phyloP scores from a whole-genome alignment of 2,888 invertebrate genomes.

The Phaedon cochleariae region DNA sequence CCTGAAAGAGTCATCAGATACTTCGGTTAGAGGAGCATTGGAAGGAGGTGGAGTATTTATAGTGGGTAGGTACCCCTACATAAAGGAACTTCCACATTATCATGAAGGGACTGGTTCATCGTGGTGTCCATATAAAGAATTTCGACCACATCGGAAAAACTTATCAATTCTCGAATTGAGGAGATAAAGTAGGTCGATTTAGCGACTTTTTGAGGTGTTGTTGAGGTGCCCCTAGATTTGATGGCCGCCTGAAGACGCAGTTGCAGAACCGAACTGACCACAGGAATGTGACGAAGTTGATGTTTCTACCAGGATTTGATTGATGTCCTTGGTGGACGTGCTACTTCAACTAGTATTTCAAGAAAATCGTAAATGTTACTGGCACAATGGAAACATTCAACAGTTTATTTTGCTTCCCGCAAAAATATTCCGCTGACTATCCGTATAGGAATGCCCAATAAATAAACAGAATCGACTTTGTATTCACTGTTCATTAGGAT shows the following conservation, averaged over 20 bases:
- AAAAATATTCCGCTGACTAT: not conserved
- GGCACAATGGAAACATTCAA: not conserved
- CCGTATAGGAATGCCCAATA: not conserved
- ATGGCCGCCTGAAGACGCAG: conserved; percentile 4
- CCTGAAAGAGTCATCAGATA: too few species aligned
- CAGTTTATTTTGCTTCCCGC: not conserved
- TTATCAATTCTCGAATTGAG: too few species aligned
- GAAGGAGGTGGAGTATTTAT: too few species aligned
- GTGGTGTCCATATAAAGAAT: too few species aligned
- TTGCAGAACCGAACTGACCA: conserved; percentile 8
- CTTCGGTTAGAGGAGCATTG: too few species aligned
- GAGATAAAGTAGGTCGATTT: not conserved
- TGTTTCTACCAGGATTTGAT: conserved; percentile 1
- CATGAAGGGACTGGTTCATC: too few species aligned
- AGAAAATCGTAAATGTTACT: not conserved
- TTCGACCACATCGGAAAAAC: too few species aligned
- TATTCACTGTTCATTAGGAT: too few species aligned
- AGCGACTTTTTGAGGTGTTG: not conserved
- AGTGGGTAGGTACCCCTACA: too few species aligned
- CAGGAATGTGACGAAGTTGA: conserved; percentile 6
- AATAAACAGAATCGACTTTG: too few species aligned
- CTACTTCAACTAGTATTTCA: not conserved
- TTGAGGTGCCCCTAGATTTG: not conserved
- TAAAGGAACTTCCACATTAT: too few species aligned
- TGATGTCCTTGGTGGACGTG: not conserved